A percentile compares a stretch with the other conserved stretches of the same genome.
These are phyloP conservation scores for Planiliza haematocheilus DNA, from an alignment of 2,113 vertebrate genomes.

Conservation along the genomic window DNA sequence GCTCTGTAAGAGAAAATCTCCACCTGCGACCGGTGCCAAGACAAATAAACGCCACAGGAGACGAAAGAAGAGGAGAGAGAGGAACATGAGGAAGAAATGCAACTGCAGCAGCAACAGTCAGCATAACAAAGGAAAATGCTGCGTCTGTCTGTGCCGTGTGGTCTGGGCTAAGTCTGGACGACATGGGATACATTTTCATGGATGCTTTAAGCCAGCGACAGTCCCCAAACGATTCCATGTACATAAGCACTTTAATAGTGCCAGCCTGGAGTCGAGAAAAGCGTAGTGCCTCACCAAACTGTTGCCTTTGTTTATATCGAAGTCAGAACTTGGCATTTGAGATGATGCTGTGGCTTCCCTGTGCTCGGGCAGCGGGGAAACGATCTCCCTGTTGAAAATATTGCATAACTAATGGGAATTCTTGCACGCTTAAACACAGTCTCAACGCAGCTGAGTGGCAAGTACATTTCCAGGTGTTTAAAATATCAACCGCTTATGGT, in stretches of 20 bases:
- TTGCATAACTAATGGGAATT: conserved; percentile 38
- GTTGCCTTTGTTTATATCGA: conserved; percentile 66
- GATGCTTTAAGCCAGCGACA: conserved; percentile 45
- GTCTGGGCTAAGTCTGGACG: conserved; percentile 54
- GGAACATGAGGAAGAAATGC: conserved; percentile 51
- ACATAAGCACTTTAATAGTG: conserved; percentile 49
- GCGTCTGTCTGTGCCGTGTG: conserved; percentile 49
- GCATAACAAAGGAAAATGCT: conserved; percentile 67
- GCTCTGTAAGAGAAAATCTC: conserved; percentile 58
- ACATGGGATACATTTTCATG: conserved; percentile 51
- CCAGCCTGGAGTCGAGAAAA: conserved; percentile 51
- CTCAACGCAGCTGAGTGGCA: background rate
- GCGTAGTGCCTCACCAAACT: conserved; percentile 43
- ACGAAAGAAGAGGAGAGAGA: conserved; percentile 13
- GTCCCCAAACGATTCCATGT: conserved; percentile 58
- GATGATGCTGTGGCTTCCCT: conserved; percentile 30
- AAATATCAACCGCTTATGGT: background rate
- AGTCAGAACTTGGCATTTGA: conserved; percentile 40
- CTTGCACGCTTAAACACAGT: background rate
- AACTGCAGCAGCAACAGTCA: conserved; percentile 57
- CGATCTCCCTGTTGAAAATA: conserved; percentile 30
- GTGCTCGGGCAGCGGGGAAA: conserved; percentile 33
- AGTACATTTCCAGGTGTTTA: background rate
- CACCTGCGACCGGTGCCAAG: conserved; percentile 51
- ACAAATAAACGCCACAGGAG: conserved; percentile 53